These are phyloP conservation scores for Tilapia sparmanii DNA, from an alignment of 2,113 vertebrate species.

Conservation along the genomic window DNA sequence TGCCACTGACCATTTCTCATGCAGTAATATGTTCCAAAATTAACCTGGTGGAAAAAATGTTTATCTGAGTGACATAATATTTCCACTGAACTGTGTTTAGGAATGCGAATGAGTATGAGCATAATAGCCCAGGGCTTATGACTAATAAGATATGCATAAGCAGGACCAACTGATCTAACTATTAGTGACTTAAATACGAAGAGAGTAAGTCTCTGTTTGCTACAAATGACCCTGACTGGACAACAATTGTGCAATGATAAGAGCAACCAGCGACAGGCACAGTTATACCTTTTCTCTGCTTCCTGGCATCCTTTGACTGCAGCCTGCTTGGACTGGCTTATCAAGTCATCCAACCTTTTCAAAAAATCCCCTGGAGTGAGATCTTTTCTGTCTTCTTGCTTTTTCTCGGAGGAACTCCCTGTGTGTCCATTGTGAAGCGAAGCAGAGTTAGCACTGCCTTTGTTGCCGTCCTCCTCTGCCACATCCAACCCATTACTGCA, in stretches of 20 bases:
- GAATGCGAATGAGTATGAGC: not conserved
- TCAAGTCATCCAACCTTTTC: slow-evolving; percentile 80
- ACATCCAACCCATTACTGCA: slow-evolving; percentile 32
- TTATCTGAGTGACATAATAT: not conserved
- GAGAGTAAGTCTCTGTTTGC: not conserved
- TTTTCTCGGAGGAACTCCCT: not conserved
- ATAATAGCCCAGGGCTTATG: not conserved
- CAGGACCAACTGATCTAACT: not conserved
- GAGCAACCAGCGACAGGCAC: not conserved
- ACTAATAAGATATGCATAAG: not conserved
- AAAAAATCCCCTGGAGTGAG: slow-evolving; percentile 82
- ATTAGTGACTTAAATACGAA: not conserved
- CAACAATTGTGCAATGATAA: not conserved
- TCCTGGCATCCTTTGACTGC: slow-evolving; percentile 72
- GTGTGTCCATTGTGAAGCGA: slow-evolving; percentile 4
- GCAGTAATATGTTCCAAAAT: not conserved
- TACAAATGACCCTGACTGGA: not conserved
- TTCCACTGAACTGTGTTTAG: not conserved
- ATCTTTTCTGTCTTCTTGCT: not conserved
- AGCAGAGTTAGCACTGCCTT: not conserved
- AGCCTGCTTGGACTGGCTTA: slow-evolving; percentile 80
- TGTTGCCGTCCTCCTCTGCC: not conserved
- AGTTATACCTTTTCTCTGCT: slow-evolving; percentile 54
- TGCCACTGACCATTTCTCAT: not conserved
- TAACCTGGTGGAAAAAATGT: not conserved